Conservation (phyloP, 2,797 vertebrate species). For the Erpetoichthys calabaricus region DNA sequence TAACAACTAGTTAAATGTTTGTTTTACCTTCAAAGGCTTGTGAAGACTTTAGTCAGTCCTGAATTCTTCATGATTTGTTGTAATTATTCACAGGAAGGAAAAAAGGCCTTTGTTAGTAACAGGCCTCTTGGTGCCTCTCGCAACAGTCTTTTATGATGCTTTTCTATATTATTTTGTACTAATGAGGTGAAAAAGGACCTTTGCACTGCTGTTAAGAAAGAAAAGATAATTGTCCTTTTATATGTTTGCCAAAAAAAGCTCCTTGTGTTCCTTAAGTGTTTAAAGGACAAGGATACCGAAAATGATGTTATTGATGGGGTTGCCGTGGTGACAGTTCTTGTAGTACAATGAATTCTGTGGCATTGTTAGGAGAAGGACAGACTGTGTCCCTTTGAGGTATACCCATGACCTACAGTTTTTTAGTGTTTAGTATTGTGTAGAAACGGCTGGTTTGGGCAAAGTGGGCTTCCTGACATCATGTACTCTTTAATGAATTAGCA, state of each 20-base stretch:
- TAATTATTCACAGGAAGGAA: slow-evolving; percentile 37
- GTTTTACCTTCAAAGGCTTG: slow-evolving; percentile 35
- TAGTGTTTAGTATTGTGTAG: slow-evolving; percentile 26
- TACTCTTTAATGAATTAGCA: slow-evolving; percentile 21
- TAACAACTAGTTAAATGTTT: slow-evolving; percentile 35
- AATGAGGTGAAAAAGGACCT: slow-evolving; percentile 51
- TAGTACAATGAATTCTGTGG: slow-evolving; percentile 41
- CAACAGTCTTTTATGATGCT: slow-evolving; percentile 38
- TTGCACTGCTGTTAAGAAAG: slow-evolving; percentile 34
- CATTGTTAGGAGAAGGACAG: slow-evolving; percentile 39
- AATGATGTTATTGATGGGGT: slow-evolving; percentile 47
- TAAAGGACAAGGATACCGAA: slow-evolving; percentile 40
- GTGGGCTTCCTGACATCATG: slow-evolving; percentile 25
- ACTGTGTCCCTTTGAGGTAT: slow-evolving; percentile 36
- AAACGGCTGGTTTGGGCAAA: slow-evolving; percentile 25
- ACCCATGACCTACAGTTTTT: slow-evolving; percentile 38
- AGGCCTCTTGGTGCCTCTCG: slow-evolving; percentile 33
- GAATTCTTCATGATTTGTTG: slow-evolving; percentile 33
- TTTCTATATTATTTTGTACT: slow-evolving; percentile 41
- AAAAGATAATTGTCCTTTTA: slow-evolving; percentile 43
- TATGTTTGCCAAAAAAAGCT: slow-evolving; percentile 31
- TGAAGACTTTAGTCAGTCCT: slow-evolving; percentile 24
- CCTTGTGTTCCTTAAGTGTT: slow-evolving; percentile 35
- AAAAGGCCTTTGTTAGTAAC: slow-evolving; percentile 44
- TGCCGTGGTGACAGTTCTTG: slow-evolving; percentile 44